Conservation (phyloP, 23 tunicate species). For the Trididemnum nubilum region DNA sequence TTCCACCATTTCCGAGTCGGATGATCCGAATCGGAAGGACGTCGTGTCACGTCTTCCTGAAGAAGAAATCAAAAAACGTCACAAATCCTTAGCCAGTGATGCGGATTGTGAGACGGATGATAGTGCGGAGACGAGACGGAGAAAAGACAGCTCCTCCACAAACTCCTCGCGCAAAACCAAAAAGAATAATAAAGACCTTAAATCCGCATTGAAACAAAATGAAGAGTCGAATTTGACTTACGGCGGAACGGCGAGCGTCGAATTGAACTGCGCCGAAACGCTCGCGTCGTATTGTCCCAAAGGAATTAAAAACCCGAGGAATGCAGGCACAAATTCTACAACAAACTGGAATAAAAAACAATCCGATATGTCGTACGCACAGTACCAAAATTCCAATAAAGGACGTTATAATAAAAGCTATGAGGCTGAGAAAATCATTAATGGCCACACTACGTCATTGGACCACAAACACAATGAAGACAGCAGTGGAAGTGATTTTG, state of each 20-base stretch:
- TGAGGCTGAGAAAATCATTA: not conserved
- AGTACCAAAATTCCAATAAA: not conserved
- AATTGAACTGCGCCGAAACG: conserved; percentile 51
- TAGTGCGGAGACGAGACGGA: conserved; percentile 6
- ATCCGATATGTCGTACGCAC: not conserved
- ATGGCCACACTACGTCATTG: not conserved
- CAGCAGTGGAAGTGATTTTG: conserved; percentile 19
- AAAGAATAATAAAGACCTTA: conserved; percentile 14
- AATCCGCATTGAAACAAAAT: conserved; percentile 6
- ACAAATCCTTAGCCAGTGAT: conserved; percentile 41
- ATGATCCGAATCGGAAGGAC: conserved; percentile 18
- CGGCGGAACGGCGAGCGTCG: conserved; percentile 50
- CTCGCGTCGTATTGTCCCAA: conserved; percentile 46
- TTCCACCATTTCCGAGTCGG: conserved; percentile 58
- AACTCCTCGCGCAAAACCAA: not conserved
- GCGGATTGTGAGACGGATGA: conserved; percentile 66
- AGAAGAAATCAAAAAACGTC: not conserved
- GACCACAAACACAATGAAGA: conserved; percentile 22
- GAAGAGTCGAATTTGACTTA: conserved; percentile 10
- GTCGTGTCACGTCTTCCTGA: not conserved
- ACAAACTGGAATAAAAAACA: not conserved
- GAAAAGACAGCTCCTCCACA: conserved; percentile 3
- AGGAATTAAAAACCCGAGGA: conserved; percentile 16
- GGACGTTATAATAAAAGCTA: not conserved
- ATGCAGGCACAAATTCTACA: conserved; percentile 17